These are phyloP conservation scores for Drosophila murphyi DNA, from an alignment of 1,140 invertebrate genomes.

Conservation along the genomic window DNA sequence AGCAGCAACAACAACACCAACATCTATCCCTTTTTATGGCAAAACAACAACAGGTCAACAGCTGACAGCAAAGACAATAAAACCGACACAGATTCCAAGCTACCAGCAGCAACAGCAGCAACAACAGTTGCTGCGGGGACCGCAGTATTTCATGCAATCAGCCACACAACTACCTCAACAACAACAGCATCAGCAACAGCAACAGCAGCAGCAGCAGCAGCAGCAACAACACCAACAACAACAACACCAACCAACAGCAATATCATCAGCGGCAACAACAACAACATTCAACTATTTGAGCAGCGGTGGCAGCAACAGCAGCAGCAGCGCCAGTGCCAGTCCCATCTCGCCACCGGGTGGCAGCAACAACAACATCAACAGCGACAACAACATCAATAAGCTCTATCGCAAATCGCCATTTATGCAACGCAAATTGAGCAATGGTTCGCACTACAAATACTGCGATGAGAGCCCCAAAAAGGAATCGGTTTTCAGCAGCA, in stretches of 20 bases:
- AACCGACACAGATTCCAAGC: conserved; percentile 78
- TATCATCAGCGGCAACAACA: conserved; percentile 18
- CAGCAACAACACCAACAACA: conserved; percentile 6
- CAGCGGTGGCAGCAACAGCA: conserved; percentile 38
- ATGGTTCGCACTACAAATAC: conserved; percentile 63
- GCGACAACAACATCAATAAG: conserved; percentile 69
- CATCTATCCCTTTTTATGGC: conserved; percentile 12
- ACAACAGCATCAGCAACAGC: conserved; percentile 35
- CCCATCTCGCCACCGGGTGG: conserved; percentile 41
- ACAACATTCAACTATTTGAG: conserved; percentile 55
- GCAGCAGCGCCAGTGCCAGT: conserved; percentile 30
- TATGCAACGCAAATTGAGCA: conserved; percentile 78
- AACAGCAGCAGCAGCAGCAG: conserved; percentile 18
- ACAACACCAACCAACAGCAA: conserved; percentile 4
- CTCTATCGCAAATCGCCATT: conserved; percentile 82
- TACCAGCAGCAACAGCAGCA: conserved; percentile 63
- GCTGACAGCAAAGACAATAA: conserved; percentile 66
- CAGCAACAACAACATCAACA: conserved; percentile 20
- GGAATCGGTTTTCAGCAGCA: conserved; percentile 79
- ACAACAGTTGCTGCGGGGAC: conserved; percentile 31
- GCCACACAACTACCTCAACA: conserved; percentile 82
- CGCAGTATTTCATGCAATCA: conserved; percentile 77
- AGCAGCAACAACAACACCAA: conserved; percentile 19
- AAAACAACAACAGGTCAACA: conserved; percentile 31
- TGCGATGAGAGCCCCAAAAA: conserved; percentile 80